These are phyloP conservation scores for Drosophila acutilabella DNA, from an alignment of 2,888 invertebrate species.

Conservation along the genomic window DNA sequence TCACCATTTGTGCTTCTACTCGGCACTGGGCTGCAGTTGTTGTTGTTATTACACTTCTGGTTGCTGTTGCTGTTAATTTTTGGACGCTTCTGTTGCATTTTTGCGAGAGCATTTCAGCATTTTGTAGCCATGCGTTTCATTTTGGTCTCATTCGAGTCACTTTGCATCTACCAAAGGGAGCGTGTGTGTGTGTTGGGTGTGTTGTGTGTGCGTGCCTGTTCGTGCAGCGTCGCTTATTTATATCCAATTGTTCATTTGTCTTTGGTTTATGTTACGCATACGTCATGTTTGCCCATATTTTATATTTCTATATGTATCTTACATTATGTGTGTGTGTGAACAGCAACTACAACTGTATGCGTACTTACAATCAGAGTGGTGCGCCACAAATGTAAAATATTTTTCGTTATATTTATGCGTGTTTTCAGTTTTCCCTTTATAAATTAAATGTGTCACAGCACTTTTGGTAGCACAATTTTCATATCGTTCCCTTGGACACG, in stretches of 20 bases:
- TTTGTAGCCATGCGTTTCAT: constrained; percentile 59
- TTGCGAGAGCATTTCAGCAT: constrained; percentile 50
- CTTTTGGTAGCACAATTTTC: constrained; percentile 32
- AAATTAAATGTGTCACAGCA: constrained; percentile 66
- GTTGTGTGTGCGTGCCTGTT: constrained; percentile 33
- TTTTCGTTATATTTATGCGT: constrained; percentile 73
- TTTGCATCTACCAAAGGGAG: constrained; percentile 26
- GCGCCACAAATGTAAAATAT: constrained; percentile 74
- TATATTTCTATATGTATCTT: constrained; percentile 59
- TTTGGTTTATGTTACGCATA: constrained; percentile 82
- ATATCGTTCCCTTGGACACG: constrained; percentile 23
- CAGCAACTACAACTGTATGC: constrained; percentile 2
- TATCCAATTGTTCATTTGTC: constrained; percentile 81
- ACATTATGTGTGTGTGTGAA: constrained; percentile 11
- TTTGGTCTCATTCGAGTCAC: constrained; percentile 54
- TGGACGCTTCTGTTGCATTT: constrained; percentile 73
- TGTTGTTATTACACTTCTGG: constrained; percentile 44
- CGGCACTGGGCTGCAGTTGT: constrained; percentile 7
- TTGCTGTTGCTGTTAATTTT: constrained; percentile 70
- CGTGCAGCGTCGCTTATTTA: constrained; percentile 72
- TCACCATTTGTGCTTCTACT: constrained; percentile 28
- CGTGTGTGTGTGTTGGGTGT: constrained; percentile 12
- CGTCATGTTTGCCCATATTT: constrained; percentile 79
- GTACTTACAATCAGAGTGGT: constrained; percentile 58
- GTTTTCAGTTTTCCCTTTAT: constrained; percentile 61